These are phyloP conservation scores for Adrianichthys oophorus DNA, from an alignment of 2,797 vertebrate species.

Conservation along the genomic window DNA sequence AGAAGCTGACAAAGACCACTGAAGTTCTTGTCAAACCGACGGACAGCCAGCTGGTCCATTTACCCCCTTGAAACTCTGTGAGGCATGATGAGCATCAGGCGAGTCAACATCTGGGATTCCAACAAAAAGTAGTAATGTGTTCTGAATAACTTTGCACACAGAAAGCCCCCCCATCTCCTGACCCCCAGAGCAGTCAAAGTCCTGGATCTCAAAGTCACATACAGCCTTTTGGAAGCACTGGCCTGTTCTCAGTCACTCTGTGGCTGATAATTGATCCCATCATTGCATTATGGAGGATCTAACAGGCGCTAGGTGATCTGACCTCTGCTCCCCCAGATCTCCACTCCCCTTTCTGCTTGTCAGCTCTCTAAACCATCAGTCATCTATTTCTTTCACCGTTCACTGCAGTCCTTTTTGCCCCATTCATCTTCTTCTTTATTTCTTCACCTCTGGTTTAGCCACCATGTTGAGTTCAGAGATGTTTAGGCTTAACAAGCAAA, in stretches of 20 bases:
- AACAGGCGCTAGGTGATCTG: conserved; percentile 64
- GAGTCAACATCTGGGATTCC: conserved; percentile 49
- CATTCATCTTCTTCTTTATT: conserved; percentile 27
- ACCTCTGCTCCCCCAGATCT: conserved; percentile 52
- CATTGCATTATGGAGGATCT: conserved; percentile 57
- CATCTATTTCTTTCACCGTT: conserved; percentile 46
- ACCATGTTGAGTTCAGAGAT: conserved; percentile 38
- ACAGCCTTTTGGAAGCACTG: conserved; percentile 50
- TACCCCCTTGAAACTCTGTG: conserved; percentile 60
- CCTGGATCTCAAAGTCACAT: conserved; percentile 62
- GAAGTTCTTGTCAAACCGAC: conserved; percentile 56
- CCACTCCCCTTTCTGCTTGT: conserved; percentile 55
- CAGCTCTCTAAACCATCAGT: conserved; percentile 64
- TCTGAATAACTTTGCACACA: conserved; percentile 63
- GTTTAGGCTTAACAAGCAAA: conserved; percentile 44
- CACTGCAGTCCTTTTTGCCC: conserved; percentile 28
- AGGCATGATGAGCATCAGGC: conserved; percentile 58
- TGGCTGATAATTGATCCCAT: conserved; percentile 74
- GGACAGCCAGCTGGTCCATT: conserved; percentile 57
- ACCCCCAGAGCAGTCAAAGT: conserved; percentile 58
- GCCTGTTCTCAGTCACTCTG: conserved; percentile 53
- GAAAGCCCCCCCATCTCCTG: conserved; percentile 61
- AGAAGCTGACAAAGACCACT: conserved; percentile 8
- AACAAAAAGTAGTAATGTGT: conserved; percentile 57
- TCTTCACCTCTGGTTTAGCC: conserved; percentile 37